phyloP scores from a whole-genome alignment of 1,140 invertebrate genomes.

The Rhyacophila brunnea region DNA sequence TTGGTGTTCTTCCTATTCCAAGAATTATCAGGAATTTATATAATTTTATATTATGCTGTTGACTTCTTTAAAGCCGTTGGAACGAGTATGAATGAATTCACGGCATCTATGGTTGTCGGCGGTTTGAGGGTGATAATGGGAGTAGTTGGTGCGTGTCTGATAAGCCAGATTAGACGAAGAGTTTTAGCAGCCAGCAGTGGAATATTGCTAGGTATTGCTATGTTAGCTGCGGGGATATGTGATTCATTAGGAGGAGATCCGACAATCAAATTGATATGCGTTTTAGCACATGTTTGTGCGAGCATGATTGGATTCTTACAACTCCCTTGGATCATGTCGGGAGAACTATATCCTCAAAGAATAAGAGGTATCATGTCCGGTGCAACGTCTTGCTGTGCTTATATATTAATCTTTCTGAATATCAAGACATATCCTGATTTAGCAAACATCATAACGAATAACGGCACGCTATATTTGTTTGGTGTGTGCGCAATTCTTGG shows the following conservation, averaged over 20 bases:
- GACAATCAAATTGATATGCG: slow-evolving; percentile 60
- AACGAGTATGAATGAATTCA: slow-evolving; percentile 64
- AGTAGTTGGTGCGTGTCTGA: slow-evolving; percentile 64
- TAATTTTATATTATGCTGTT: slow-evolving; percentile 75
- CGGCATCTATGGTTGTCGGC: slow-evolving; percentile 74
- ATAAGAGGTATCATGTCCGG: slow-evolving; percentile 68
- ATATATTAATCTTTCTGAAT: slow-evolving; percentile 67
- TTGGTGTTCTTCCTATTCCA: slow-evolving; percentile 67
- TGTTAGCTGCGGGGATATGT: slow-evolving; percentile 58
- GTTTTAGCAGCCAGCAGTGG: slow-evolving; percentile 66
- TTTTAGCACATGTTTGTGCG: slow-evolving; percentile 66
- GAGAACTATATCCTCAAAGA: slow-evolving; percentile 69
- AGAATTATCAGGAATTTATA: slow-evolving; percentile 72
- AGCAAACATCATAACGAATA: slow-evolving; percentile 57
- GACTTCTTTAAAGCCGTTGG: slow-evolving; percentile 67
- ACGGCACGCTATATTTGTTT: slow-evolving; percentile 77
- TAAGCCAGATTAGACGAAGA: slow-evolving; percentile 68
- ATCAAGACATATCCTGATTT: slow-evolving; percentile 70
- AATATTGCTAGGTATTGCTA: slow-evolving; percentile 61
- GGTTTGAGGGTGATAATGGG: slow-evolving; percentile 66
- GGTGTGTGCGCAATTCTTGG: slow-evolving; percentile 65
- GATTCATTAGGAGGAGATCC: slow-evolving; percentile 51
- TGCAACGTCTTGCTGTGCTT: slow-evolving; percentile 67
- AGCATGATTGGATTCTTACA: slow-evolving; percentile 74
- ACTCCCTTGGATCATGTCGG: slow-evolving; percentile 73